Base-by-base conservation (phyloP, 2,888 invertebrate species). In the Drosophila mimica region DNA sequence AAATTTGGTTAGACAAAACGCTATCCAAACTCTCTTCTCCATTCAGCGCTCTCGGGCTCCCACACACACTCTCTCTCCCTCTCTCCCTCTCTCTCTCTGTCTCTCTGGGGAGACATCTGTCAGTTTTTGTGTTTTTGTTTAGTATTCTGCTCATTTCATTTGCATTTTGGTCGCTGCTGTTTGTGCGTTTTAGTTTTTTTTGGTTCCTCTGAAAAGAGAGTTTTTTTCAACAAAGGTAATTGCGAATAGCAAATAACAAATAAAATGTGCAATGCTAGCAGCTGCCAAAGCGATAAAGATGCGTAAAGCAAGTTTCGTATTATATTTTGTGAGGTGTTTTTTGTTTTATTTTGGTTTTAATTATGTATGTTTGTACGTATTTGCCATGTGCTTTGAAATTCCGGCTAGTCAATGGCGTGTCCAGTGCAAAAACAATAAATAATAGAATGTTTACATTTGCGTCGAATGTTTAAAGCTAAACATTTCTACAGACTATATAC, bases 41-140 rank as follows among this genome's bases (percentile, higher is more conserved):
- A 25, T 53, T 20, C 3, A 40, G 20, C 60, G 31, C 68, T 63
- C 64, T 43, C 40, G 51, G 59, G 9, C 11, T 52, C 25, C 25
- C 46, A 46, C 58, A 49, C 53, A 11, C 34, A 11, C 33, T 33
- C 51, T 66, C 15, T 20, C 15, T 53, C 43, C 79, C 82, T 70
- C 70, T 70, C 43, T 53, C 48, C 13, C 15, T 17, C 36, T 36
- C 30, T 46, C 28, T 51, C 28, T 54, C n/a, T 36, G 25, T 25
- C 61, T 88, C 85, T 84, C 89, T 84, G 68, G 89, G 88, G 88
- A 89, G 75, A 82, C 79, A 81, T 81, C 76, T 79, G 78, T 72
- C 59, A 65, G 17, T 66, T 74, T 43, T 46, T 15, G 4, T 54
- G 64, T 68, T 78, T 70, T 74, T 71, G 69, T 58, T 66, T 64